Base-by-base conservation (phyloP, 2,888 invertebrate genomes). In the Oscheius onirici region DNA sequence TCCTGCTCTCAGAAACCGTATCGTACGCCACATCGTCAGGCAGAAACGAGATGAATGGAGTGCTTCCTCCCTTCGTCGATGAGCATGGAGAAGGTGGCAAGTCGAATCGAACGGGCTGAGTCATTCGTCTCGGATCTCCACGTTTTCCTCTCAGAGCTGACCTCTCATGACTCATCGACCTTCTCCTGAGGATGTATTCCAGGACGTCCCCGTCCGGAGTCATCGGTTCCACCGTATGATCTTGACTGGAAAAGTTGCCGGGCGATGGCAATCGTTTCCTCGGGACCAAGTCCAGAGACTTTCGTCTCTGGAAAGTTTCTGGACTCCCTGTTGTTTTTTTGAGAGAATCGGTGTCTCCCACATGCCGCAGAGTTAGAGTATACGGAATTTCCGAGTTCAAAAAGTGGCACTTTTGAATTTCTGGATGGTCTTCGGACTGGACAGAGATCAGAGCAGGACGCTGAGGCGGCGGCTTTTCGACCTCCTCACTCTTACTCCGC, bases 61-160 rank as follows among this genome's bases (percentile, higher is more conserved):
- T 77, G 11, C 79, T 75, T 3, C 79, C 77, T 2, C 72, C 75
- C 24, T 74, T 73, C 41, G 74, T 74, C 43, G 76, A 74, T 54
- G 77, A 74, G 24, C 73, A 75, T 6, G 77, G 75, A 3, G 70
- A 60, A 3, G 80, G 78, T 10, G 84, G 82, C 2, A 79, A 69
- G 51, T 81, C 77, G 58, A 84, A 77, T 24, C 81, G 87, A 11
- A 89, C 75, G 79, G 84, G 74, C 81, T 86, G 83, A 80, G 88
- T 73, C 86, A 83, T 69, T 77, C 84, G 75, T 87, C 89, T 17
- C 84, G 88, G 80, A 87, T 89, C 79, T 85, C 88, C 71, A 83
- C 88, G 66, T 46, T 73, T 75, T 2, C 71, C 66, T 43, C 75
- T 72, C 8, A 73, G 52, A n/a, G 78, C 71, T 6, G 73, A 66